Evolutionary conservation across 2,888 invertebrate species (phyloP), one percentile per base, ranked within the genome.

Genomic region (Dorcus hopei): DNA sequence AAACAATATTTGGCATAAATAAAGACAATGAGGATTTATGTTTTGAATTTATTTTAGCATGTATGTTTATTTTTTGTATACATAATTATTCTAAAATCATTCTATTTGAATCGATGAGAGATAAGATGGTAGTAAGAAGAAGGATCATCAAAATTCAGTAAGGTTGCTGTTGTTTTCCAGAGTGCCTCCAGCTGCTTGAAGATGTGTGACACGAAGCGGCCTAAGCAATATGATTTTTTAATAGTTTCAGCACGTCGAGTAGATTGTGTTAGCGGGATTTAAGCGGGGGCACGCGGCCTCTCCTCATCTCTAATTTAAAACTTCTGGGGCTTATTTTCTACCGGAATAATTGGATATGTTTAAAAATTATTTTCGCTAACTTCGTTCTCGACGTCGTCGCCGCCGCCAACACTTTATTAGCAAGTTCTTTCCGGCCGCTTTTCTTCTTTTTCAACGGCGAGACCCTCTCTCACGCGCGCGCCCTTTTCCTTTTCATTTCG

Each of bases 221-320:
- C 61, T 60, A 64, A 61, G 59, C 64, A 68, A 68, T 65, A 66
- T 68, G 68, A 68, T 68, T 68, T 68, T 68, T 68, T 68, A 67
- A 67, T 67, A 68, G 68, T 68, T 65, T 61, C 62, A 62, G 61
- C 68, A 66, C 68, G 65, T 65, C 64, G 59, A 43, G 54, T 61
- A 64, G 61, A 68, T 68, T 65, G 66, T 62, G 64, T 65, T 63
- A 65, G 60, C 62, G 56, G 57, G 57, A 60, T 59, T 56, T 60
- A 61, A 49, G 49, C 49, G 49, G 49, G 58, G 42, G 42, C 9
- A 45, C 45, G 45, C n/a, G 45, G 19, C 19, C 3, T 41, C 42
- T 53, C 41, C 57, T 56, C 59, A 59, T 61, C 58, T 54, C 57
- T 63, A 64, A 64, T 66, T 66, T 66, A 62, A 66, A 66, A 65